These are phyloP conservation scores for Apis dorsata DNA, from an alignment of 1,140 invertebrate genomes.

Conservation along the genomic window DNA sequence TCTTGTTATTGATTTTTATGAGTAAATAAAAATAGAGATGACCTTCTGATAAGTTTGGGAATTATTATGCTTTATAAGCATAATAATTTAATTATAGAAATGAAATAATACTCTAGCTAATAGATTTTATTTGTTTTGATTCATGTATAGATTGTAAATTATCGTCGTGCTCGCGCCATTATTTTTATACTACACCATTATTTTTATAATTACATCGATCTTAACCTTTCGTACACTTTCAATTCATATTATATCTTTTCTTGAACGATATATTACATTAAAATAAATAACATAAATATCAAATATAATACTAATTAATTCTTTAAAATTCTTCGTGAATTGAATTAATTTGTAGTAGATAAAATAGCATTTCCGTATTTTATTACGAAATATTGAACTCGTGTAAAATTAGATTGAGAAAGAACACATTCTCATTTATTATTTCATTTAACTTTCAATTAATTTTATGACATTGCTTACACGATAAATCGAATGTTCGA, in stretches of 20 bases:
- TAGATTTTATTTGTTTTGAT: constrained; percentile 27
- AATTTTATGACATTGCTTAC: background rate
- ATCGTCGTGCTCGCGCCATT: background rate
- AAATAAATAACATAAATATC: background rate
- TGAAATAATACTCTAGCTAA: constrained; percentile 4
- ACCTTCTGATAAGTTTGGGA: constrained; percentile 1
- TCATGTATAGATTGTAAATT: background rate
- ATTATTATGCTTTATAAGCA: background rate
- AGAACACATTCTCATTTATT: background rate
- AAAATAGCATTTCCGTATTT: background rate
- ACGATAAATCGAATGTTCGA: background rate
- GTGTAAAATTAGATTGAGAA: background rate
- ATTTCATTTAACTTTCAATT: background rate
- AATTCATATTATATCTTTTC: background rate
- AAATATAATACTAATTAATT: background rate
- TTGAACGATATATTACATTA: background rate
- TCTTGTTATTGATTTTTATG: background rate
- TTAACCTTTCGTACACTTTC: background rate
- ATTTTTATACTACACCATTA: too few relatives aligned
- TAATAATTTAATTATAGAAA: constrained; percentile 26
- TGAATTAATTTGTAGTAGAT: background rate
- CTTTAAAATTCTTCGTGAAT: too few relatives aligned
- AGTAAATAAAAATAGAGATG: constrained; percentile 13
- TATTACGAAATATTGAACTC: background rate
- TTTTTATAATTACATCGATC: background rate